A percentile compares a stretch with the other conserved stretches of the same genome.
Conservation (phyloP, 2,797 vertebrate species). For the Salarias fasciatus region DNA sequence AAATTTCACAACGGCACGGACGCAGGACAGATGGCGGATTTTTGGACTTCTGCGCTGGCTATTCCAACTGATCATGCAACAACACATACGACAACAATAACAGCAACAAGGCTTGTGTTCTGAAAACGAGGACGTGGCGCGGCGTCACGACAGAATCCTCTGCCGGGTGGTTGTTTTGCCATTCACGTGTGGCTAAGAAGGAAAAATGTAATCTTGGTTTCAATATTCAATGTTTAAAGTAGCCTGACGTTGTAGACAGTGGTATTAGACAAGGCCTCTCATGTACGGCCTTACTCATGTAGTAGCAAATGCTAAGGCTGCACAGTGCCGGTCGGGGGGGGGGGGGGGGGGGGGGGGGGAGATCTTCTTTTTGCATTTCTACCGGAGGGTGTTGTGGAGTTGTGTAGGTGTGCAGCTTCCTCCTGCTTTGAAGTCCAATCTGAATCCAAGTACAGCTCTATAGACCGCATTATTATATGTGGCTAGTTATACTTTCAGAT, state of each 20-base stretch:
- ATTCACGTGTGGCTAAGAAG: constrained; percentile 60
- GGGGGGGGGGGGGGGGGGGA: constrained; percentile 4
- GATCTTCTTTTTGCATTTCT: background rate
- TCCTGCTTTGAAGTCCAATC: background rate
- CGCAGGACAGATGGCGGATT: constrained; percentile 17
- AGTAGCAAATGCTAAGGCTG: constrained; percentile 71
- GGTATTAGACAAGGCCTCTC: constrained; percentile 73
- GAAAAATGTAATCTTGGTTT: constrained; percentile 72
- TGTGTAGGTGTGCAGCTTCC: constrained; percentile 3
- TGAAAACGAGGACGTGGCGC: constrained; percentile 36
- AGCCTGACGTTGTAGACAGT: constrained; percentile 76
- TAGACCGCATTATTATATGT: constrained; percentile 8
- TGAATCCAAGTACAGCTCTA: constrained; percentile 3
- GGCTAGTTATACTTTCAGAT: constrained; percentile 8
- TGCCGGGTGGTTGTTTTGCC: constrained; percentile 29
- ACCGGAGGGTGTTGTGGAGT: background rate
- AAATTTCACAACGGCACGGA: background rate
- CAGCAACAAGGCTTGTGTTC: constrained; percentile 42
- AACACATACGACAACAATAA: constrained; percentile 53
- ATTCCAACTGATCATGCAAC: constrained; percentile 9
- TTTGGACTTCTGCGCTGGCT: constrained; percentile 51
- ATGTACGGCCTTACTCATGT: constrained; percentile 71
- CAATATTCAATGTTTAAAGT: constrained; percentile 73
- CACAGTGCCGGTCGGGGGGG: constrained; percentile 31
- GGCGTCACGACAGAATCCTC: constrained; percentile 33